A percentile compares a stretch with the other conserved stretches of the same genome.
Evolutionary conservation across 1,140 invertebrate genomes (phyloP).

Genomic region (Contarinia nasturtii): DNA sequence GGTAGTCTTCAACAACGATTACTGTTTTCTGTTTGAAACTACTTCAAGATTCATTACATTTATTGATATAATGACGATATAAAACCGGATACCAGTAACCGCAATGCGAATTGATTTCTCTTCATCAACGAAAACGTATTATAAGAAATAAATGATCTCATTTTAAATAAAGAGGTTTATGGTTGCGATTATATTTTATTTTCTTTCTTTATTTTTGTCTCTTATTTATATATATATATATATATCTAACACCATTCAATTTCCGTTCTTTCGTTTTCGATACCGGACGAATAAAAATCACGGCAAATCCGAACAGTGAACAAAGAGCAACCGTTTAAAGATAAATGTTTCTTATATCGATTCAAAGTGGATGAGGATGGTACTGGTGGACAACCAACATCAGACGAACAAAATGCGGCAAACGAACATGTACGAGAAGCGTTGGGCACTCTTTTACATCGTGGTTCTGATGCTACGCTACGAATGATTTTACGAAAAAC

Average conservation of each 20-base stretch:
- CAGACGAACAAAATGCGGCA: conserved; percentile 37
- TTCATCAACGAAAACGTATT: too few species aligned
- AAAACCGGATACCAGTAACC: too few species aligned
- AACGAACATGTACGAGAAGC: conserved; percentile 48
- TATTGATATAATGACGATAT: too few species aligned
- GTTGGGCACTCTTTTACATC: conserved; percentile 40
- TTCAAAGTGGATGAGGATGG: conserved; percentile 55
- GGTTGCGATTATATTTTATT: too few species aligned
- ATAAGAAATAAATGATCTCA: too few species aligned
- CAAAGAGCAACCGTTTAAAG: conserved; percentile 62
- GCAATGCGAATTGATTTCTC: too few species aligned
- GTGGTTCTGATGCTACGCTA: conserved; percentile 56
- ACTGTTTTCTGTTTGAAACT: not conserved
- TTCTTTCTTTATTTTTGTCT: too few species aligned
- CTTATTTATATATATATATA: too few species aligned
- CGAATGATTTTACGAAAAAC: conserved; percentile 64
- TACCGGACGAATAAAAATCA: too few species aligned
- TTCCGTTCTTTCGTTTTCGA: too few species aligned
- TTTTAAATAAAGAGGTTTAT: too few species aligned
- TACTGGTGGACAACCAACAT: conserved; percentile 21
- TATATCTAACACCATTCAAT: too few species aligned
- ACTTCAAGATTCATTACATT: not conserved
- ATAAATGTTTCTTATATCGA: conserved; percentile 67
- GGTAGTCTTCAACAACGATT: not conserved
- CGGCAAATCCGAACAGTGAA: conserved; percentile 30